phyloP scores from a whole-genome alignment of 2,113 vertebrate genomes.

The Cyanistes caeruleus region DNA sequence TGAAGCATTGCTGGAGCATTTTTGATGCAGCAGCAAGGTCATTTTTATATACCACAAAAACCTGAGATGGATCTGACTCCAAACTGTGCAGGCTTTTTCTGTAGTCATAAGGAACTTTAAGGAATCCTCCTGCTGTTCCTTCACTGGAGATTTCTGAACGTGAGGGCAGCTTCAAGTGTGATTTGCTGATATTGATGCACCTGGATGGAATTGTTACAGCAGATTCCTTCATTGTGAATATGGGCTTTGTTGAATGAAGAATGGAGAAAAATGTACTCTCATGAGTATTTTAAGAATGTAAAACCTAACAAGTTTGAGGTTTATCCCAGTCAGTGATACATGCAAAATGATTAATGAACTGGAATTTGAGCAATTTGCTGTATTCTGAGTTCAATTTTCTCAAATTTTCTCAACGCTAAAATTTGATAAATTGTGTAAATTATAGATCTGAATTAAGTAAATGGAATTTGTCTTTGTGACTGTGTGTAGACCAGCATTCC shows the following conservation, averaged over 20 bases:
- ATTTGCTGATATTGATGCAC: neutral
- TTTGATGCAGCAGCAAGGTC: neutral
- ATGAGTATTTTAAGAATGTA: neutral
- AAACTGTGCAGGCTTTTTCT: neutral
- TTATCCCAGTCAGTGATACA: neutral
- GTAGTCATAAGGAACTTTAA: neutral
- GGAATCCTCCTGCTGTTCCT: neutral
- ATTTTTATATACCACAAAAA: neutral
- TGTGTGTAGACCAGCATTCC: neutral
- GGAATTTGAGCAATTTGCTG: neutral
- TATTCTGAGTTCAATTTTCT: neutral
- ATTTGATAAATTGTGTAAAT: neutral
- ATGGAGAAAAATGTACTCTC: neutral
- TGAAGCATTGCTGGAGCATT: neutral
- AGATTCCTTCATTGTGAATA: neutral
- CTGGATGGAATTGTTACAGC: neutral
- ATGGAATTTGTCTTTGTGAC: neutral
- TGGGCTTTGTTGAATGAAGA: neutral
- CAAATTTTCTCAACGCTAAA: neutral
- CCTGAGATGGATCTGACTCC: neutral
- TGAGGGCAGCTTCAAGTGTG: neutral
- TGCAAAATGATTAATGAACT: neutral
- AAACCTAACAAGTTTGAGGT: neutral
- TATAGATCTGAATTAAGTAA: neutral
- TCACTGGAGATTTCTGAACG: neutral